Evolutionary conservation across 2,888 invertebrate genomes (phyloP).

Genomic region (Polydrusus pterygomalis): DNA sequence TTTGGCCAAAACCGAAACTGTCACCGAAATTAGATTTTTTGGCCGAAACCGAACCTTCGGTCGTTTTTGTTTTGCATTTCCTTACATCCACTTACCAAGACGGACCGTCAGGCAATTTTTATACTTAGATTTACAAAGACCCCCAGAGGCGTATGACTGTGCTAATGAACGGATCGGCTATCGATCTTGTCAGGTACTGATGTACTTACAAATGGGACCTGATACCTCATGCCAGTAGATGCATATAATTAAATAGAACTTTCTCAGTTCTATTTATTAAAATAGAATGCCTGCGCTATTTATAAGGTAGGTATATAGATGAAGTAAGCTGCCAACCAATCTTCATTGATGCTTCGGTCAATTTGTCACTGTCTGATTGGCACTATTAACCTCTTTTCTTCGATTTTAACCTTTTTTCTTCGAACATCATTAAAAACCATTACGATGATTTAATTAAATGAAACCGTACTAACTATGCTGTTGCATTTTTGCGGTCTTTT

Average conservation of each 20-base stretch:
- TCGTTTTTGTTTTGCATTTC: too few species aligned
- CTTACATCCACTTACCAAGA: background rate
- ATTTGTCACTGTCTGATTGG: conserved; percentile 42
- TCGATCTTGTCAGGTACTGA: conserved; percentile 60
- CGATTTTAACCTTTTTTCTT: conserved; percentile 13
- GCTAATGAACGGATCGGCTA: conserved; percentile 39
- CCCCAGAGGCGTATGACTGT: conserved; percentile 35
- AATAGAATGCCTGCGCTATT: conserved; percentile 10
- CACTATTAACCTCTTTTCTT: conserved; percentile 13
- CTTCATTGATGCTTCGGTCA: conserved; percentile 44
- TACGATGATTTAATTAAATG: background rate
- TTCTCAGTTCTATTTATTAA: conserved; percentile 30
- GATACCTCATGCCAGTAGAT: conserved; percentile 48
- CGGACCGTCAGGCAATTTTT: conserved; percentile 17
- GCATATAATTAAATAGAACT: conserved; percentile 23
- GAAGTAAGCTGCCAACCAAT: conserved; percentile 43
- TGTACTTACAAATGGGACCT: conserved; percentile 62
- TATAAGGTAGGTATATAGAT: background rate
- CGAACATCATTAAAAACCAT: conserved; percentile 9
- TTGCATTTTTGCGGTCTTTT: too few species aligned
- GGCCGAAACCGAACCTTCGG: too few species aligned
- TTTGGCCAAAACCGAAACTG: too few species aligned
- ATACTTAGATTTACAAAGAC: background rate
- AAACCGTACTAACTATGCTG: background rate
- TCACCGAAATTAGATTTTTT: too few species aligned